Evolutionary conservation across 2,113 vertebrate species (phyloP).

Genomic region (Pavo muticus): DNA sequence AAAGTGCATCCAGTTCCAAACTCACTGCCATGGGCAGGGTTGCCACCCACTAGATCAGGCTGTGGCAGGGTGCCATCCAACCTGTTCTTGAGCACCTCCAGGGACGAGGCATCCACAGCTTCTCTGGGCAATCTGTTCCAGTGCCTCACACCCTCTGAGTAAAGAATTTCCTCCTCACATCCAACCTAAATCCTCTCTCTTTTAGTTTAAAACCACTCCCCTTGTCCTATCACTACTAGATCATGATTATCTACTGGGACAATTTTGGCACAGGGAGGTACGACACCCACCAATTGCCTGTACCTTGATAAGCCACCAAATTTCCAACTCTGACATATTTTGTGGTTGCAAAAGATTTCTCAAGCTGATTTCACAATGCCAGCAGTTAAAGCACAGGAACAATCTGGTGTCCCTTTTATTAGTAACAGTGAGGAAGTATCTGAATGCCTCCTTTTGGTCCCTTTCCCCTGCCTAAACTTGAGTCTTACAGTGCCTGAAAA

Average conservation of each 20-base stretch:
- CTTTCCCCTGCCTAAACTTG: not conserved
- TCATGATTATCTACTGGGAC: not conserved
- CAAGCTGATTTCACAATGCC: not conserved
- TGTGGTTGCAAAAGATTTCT: not conserved
- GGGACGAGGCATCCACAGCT: no score
- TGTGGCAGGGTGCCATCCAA: no score
- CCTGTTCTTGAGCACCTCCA: no score
- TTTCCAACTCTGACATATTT: not conserved
- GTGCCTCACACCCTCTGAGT: no score
- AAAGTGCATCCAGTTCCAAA: not conserved
- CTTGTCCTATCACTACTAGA: no score
- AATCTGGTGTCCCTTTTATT: not conserved
- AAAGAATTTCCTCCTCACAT: no score
- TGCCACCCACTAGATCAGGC: not conserved
- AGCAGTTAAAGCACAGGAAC: not conserved
- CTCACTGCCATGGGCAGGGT: not conserved
- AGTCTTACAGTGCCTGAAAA: not conserved
- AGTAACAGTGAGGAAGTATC: not conserved
- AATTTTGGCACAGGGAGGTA: not conserved
- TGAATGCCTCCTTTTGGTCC: not conserved
- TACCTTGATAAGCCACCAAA: not conserved
- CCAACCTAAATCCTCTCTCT: no score
- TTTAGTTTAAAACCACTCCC: no score
- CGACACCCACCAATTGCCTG: not conserved
- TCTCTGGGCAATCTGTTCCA: no score